Conservation (phyloP, 1,140 invertebrate genomes). For the Schlechtendalia chinensis region DNA sequence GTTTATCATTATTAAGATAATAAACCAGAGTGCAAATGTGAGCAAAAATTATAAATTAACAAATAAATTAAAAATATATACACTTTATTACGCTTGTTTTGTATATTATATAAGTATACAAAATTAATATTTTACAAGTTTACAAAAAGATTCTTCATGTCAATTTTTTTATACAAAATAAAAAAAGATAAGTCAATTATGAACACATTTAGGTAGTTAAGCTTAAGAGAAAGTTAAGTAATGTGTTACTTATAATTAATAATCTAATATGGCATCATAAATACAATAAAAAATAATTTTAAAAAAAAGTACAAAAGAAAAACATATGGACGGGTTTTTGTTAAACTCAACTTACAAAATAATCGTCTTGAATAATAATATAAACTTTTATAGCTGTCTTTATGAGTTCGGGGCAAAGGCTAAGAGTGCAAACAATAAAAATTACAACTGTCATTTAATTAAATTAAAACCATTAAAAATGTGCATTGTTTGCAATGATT, state of each 20-base stretch:
- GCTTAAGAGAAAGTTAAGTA: constrained; percentile 38
- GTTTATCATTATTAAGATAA: constrained; percentile 43
- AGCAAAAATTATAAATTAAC: constrained; percentile 45
- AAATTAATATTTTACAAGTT: constrained; percentile 49
- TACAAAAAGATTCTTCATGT: constrained; percentile 44
- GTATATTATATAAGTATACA: constrained; percentile 46
- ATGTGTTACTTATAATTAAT: constrained; percentile 45
- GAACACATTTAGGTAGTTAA: constrained; percentile 41
- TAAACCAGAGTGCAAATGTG: constrained; percentile 49
- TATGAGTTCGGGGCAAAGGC: constrained; percentile 42
- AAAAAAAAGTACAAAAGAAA: constrained; percentile 49
- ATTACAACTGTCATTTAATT: constrained; percentile 29
- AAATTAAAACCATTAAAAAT: constrained; percentile 28
- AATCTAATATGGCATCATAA: constrained; percentile 49
- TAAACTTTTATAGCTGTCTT: constrained; percentile 30
- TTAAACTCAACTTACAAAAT: constrained; percentile 49
- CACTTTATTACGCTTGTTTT: constrained; percentile 40
- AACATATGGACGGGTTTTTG: constrained; percentile 45
- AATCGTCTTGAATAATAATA: constrained; percentile 47
- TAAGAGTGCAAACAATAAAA: constrained; percentile 49
- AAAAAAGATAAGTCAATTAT: constrained; percentile 34
- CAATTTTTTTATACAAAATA: constrained; percentile 49
- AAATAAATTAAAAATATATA: constrained; percentile 48
- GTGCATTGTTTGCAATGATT: constrained; percentile 49
- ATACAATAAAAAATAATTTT: constrained; percentile 44